Evolutionary conservation across 2,113 vertebrate genomes (phyloP), one percentile per base, ranked within the genome.

Genomic region (Scolopax mira): DNA sequence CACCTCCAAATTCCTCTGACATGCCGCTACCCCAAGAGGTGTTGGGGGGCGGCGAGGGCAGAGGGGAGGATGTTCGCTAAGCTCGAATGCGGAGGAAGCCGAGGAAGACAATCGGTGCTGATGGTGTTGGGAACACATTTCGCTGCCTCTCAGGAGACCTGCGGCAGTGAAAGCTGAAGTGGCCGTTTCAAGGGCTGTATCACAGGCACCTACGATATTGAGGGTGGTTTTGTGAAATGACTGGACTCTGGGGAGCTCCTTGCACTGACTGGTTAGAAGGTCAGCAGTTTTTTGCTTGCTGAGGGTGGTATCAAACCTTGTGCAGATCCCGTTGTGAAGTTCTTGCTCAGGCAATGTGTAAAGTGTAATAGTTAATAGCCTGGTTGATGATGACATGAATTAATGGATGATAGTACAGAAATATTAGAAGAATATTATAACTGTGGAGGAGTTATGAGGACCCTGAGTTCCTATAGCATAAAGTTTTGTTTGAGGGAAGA

Each of bases 11-110:
- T 15, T 49, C 42, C 58, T 33, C 22, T 42, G 1, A 11, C 8
- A 18, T 11, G 1, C 10, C 48, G 27, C 39, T 7, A 7, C 48
- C 61, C 61, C n/a, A 2, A 13, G 35, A 55, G 41, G 51, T 13
- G 30, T 42, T 55, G 58, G 54, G 30, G 27, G 2, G 10, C 8
- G 3, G 58, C 0, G 33, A 22, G 41, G 31, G 51, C 39, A 2
- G 23, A 0, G 55, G 4, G 19, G 5, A 11, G 30, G 55, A 3
- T 19, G 48, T 2, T 60, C 14, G 0, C 33, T 18, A 0, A 6
- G n/a, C 17, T 18, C n/a, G 39, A 3, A 18, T 0, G 58, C 22
- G 21, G 41, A 8, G 14, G 31, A 1, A 27, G 60, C 37, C 18
- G 39, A 37, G 75, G 41, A 0, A 13, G 48, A 4, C 2, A 1